Evolutionary conservation across 2,888 invertebrate species (phyloP), one percentile per base, ranked within the genome.

Genomic region (Spisula subtruncata): DNA sequence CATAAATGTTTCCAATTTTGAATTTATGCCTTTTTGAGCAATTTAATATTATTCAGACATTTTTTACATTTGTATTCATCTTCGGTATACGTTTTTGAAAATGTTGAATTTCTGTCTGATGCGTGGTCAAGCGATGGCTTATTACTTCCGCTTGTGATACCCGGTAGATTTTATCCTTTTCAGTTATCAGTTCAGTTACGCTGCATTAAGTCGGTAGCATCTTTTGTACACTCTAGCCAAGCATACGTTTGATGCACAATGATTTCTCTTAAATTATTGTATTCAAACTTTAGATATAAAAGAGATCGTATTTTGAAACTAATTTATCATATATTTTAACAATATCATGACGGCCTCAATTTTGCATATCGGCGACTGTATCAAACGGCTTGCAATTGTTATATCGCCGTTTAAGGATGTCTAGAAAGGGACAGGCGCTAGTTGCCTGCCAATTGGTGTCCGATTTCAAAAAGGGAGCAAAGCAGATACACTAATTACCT

Each of bases 1-100:
- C 51, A 51, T 51, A 51, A 51, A 51, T 51, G 25, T 60, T 60
- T 60, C 60, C n/a, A n/a, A 60, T n/a, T 60, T 60, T 60, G 60
- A 25, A 60, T 60, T 60, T 60, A 60, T 60, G 25, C n/a, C n/a
- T 60, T n/a, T 60, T 10, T 60, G 20, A 60, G 10, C 32, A 88
- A 81, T 75, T 90, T 85, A 54, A 88, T 71, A 82, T 75, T 87
- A 84, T 71, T 66, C 83, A 84, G 60, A 71, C 14, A 60, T 35
- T 8, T 66, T 29, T 41, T 60, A n/a, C 18, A n/a, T n/a, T 60
- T 10, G n/a, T 25, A 60, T 60, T 18, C n/a, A n/a, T n/a, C 25
- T 1, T 10, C n/a, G 10, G 60, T n/a, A 60, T n/a, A 60, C 1
- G 12, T 51, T 16, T 51, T 51, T 51, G 51, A 16, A 51, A 51